A percentile compares a stretch with the other conserved stretches of the same genome.
Conservation (phyloP, 2,797 vertebrate species). For the Ctenopoma kingsleyae region DNA sequence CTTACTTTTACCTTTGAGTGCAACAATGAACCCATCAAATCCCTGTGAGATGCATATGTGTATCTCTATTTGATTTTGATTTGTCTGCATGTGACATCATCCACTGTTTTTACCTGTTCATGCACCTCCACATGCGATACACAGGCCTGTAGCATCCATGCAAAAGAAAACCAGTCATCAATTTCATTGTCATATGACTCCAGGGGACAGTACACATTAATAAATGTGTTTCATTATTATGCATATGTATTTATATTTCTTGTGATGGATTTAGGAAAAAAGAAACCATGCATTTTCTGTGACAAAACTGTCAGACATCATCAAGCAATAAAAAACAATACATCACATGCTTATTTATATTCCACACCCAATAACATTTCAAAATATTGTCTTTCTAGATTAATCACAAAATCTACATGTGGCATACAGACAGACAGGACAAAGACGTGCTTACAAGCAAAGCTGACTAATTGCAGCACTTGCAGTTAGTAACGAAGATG, state of each 20-base stretch:
- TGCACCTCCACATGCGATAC: conserved; percentile 80
- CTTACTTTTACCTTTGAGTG: not conserved
- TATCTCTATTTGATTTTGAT: not conserved
- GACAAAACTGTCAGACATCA: conserved; percentile 79
- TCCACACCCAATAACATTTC: conserved; percentile 78
- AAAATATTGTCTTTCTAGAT: conserved; percentile 82
- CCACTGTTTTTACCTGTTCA: conserved; percentile 66
- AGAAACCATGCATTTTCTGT: conserved; percentile 82
- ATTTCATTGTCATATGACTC: conserved; percentile 87
- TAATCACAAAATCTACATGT: conserved; percentile 83
- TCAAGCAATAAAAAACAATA: conserved; percentile 84
- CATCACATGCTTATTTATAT: conserved; percentile 86
- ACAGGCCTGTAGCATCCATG: conserved; percentile 66
- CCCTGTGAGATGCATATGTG: conserved; percentile 32
- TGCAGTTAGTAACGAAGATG: conserved; percentile 51
- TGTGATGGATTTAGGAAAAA: conserved; percentile 84
- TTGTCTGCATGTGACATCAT: conserved; percentile 50
- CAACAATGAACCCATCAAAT: conserved; percentile 82
- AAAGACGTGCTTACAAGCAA: conserved; percentile 58
- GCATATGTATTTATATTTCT: conserved; percentile 86
- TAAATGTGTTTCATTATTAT: conserved; percentile 88
- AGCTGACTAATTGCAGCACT: conserved; percentile 65
- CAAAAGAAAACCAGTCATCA: conserved; percentile 80
- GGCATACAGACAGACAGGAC: conserved; percentile 52
- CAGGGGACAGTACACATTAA: conserved; percentile 86